A percentile compares a stretch with the other conserved stretches of the same genome.
These are phyloP conservation scores for Rousettus leschenaultii DNA, from an alignment of 2,113 vertebrate species.

Conservation along the genomic window DNA sequence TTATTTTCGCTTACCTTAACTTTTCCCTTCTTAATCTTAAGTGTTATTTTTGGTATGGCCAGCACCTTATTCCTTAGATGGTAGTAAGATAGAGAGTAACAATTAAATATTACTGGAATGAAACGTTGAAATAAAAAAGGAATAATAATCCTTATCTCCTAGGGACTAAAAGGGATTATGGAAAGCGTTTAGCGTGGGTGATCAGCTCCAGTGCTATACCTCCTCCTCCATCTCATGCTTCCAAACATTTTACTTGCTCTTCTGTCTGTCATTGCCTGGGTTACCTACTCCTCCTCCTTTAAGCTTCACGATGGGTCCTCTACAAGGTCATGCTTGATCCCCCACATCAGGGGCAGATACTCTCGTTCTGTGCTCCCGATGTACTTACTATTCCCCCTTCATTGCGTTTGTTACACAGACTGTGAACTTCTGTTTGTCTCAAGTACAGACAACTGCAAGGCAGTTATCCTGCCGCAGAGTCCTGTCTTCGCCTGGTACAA, in stretches of 20 bases:
- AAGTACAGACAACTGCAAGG: not conserved
- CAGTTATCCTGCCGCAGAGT: not conserved
- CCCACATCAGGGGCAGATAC: not conserved
- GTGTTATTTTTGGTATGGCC: not conserved
- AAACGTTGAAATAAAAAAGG: not conserved
- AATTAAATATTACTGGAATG: not conserved
- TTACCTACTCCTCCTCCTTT: no score
- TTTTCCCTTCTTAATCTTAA: not conserved
- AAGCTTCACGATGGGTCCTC: rapidly evolving
- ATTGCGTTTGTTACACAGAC: rapidly evolving
- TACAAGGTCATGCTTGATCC: not conserved
- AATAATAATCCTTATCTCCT: not conserved
- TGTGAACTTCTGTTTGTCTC: not conserved
- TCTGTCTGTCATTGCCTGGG: not conserved
- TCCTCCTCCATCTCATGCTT: not conserved
- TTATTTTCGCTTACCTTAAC: not conserved
- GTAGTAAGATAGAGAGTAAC: not conserved
- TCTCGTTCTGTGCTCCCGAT: rapidly evolving
- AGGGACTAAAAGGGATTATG: not conserved
- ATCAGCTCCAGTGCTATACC: not conserved
- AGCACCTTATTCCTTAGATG: not conserved
- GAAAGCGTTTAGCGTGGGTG: not conserved
- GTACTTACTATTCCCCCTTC: not conserved
- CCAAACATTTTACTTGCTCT: not conserved
- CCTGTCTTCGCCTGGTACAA: not conserved